Conservation (phyloP, 2,113 vertebrate species). For the Atlantisia rogersi region DNA sequence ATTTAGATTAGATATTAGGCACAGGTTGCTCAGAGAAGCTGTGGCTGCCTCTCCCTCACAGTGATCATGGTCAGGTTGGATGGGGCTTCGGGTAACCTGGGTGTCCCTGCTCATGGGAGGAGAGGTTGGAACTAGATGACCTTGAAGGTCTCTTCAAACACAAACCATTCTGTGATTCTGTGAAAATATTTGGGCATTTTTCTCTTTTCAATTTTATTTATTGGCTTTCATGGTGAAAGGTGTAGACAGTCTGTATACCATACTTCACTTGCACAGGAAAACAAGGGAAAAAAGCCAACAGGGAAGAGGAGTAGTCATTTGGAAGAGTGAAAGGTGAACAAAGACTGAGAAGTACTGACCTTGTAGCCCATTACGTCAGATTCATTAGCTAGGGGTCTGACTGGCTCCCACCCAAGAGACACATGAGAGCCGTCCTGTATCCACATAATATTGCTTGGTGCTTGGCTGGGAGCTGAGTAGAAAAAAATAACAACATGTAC, state of each 20-base stretch:
- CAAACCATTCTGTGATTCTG: too few species aligned
- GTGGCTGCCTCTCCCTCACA: too few species aligned
- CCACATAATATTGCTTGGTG: slow-evolving; percentile 90
- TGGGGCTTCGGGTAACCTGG: too few species aligned
- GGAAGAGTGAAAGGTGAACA: neutral
- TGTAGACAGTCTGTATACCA: neutral
- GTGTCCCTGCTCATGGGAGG: too few species aligned
- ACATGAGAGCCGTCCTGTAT: slow-evolving; percentile 93
- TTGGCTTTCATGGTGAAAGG: neutral
- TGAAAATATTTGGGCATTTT: neutral
- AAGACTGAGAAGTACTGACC: slow-evolving; percentile 74
- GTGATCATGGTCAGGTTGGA: too few species aligned
- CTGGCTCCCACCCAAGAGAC: slow-evolving; percentile 91
- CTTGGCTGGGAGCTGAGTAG: slow-evolving; percentile 86
- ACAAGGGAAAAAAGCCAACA: neutral
- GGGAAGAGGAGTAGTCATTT: neutral
- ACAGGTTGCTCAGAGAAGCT: too few species aligned
- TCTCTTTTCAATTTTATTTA: neutral
- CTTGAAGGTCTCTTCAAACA: too few species aligned
- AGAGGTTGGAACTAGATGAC: too few species aligned
- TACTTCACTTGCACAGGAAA: neutral
- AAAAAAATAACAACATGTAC: neutral
- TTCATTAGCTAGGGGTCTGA: slow-evolving; percentile 89
- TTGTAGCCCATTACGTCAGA: slow-evolving; percentile 95
- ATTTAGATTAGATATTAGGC: too few species aligned